Base-by-base conservation (phyloP, 2,797 vertebrate genomes). In the Tenualosa thibaudeaui region DNA sequence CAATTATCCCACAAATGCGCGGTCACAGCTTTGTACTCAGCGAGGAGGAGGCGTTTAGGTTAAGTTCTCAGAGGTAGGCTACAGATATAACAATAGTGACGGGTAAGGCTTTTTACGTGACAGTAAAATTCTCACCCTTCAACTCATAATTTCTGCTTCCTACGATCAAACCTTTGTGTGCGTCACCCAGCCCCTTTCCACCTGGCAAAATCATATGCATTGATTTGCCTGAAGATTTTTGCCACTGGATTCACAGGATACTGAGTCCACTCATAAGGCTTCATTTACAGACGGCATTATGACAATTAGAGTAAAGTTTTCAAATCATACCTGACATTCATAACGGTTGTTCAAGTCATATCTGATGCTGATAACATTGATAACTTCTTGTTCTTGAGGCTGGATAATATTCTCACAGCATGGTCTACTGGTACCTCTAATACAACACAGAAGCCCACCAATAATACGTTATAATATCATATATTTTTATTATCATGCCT, bases 1-100 rank as follows among this genome's bases (percentile, higher is more conserved):
- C 71, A 78, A 78, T 78, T 78, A 78, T 78, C 40, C 37, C 37
- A 40, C 71, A 7, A 19, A 40, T 78, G 40, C 71, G 71, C 15
- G 13, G 17, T 78, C 71, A 78, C 40, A 78, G 71, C 15, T 78
- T 46, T 40, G 22, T 62, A 62, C 17, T 65, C 12, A 65, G 24
- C 5, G 71, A 78, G 71, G 19, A 3, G 15, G 5, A 40, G 3
- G 37, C 31, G 12, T 12, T 71, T 31, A 71, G 12, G 31, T 15
- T 15, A 71, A 71, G 68, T 40, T 71, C 68, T 40, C 31, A 15
- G 26, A 40, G 50, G 50, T 12, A 15, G 15, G 31, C 50, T 71
- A 68, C 12, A 22, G 37, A 46, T n/a, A 78, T 43, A 2, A 17
- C 71, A 78, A 22, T 78, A 22, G 19, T 22, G 19, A 43, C 19